Percentiles rank a stretch among this genome's conserved stretches.
These are phyloP conservation scores for Smutsia temminckii DNA, from an alignment of 2,797 vertebrate genomes.

Conservation along the genomic window DNA sequence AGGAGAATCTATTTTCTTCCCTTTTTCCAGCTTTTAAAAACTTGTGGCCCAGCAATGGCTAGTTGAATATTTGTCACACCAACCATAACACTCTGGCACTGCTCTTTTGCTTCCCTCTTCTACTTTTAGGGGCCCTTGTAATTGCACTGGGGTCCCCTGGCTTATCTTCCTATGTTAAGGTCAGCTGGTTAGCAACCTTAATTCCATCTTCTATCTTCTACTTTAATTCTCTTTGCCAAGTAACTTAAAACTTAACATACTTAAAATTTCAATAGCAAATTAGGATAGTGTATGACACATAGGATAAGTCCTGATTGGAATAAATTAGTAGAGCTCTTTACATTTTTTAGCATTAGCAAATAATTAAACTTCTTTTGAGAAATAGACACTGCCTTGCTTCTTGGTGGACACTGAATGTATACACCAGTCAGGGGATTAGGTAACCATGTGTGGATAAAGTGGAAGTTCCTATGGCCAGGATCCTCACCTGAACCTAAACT, in stretches of 20 bases:
- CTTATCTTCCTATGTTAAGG: background rate
- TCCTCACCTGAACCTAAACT: too few relatives aligned
- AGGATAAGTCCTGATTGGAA: background rate
- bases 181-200: background rate
- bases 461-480: too few relatives aligned
- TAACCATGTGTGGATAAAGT: too few relatives aligned
- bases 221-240: background rate
- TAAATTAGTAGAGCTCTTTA: background rate
- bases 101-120: background rate
- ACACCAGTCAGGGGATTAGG: background rate
- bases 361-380: background rate
- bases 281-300: background rate
- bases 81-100: background rate
- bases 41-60: background rate
- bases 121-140: background rate
- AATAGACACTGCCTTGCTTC: background rate
- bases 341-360: background rate
- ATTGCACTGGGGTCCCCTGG: background rate
- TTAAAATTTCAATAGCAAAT: constrained; percentile 4
- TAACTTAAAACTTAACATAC: background rate
- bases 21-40: background rate
- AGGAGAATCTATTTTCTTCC: background rate
- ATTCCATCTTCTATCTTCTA: background rate
- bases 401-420: background rate
- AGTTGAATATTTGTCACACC: background rate